Conservation (phyloP, 2,113 vertebrate species). For the Bubo blakistoni region DNA sequence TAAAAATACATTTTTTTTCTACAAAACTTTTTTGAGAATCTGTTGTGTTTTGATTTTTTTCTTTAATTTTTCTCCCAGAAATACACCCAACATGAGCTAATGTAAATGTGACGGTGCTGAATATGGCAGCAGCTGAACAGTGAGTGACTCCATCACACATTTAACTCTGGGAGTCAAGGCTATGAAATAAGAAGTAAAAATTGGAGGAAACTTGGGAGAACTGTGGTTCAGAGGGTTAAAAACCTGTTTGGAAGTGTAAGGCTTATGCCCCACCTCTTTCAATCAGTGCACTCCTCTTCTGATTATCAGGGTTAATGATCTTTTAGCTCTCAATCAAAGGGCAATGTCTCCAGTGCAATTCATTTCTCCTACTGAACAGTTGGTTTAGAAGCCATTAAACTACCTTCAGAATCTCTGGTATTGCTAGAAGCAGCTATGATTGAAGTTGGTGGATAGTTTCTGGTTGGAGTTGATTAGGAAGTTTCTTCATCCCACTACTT, state of each 20-base stretch:
- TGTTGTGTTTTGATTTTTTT: neutral
- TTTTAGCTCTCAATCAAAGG: constrained; percentile 6
- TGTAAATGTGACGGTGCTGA: neutral
- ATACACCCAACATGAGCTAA: neutral
- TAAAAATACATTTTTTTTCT: neutral
- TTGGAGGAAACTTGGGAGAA: neutral
- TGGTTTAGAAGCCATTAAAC: neutral
- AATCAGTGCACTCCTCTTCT: neutral
- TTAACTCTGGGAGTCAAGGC: neutral
- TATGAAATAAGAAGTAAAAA: neutral
- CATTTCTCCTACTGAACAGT: neutral
- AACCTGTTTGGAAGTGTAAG: neutral
- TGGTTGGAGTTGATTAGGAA: neutral
- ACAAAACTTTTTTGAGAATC: neutral
- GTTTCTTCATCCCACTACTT: neutral
- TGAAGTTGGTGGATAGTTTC: neutral
- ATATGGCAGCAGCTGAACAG: neutral
- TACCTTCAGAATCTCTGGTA: neutral
- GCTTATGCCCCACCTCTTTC: neutral
- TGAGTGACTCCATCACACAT: neutral
- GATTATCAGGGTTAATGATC: neutral
- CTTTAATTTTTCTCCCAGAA: neutral
- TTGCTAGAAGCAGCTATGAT: neutral
- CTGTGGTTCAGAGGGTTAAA: neutral
- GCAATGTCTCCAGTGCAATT: neutral